Base-by-base conservation (phyloP, 2,113 vertebrate genomes). In the Mus pahari region DNA sequence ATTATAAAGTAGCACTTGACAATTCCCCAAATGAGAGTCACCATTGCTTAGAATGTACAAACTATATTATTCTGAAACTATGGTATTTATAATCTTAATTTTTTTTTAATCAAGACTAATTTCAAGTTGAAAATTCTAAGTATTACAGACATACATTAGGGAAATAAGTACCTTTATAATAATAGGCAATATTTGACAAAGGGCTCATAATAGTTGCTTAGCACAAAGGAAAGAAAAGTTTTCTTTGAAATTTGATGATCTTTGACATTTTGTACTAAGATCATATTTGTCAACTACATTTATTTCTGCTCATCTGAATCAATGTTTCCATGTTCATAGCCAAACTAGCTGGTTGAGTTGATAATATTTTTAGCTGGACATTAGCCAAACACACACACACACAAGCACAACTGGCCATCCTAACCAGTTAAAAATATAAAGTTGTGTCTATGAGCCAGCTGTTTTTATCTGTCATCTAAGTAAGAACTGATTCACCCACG, bases 1-100 rank as follows among this genome's bases (percentile, higher is more conserved):
- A 96, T 98, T 98, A 94, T 96, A 95, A 98, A 98, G 89, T 8
- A 94, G 8, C 53, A 96, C 89, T 96, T 95, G 93, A 95, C 92
- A 97, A 77, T 97, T 98, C 95, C 94, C 86, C 77, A 97, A 98
- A 96, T 96, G 96, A 98, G 11, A 66, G 74, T 75, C 97, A 86
- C 50, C 90, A 53, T 97, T 42, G 0, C 62, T 96, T 96, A 31
- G 95, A 97, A 90, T 91, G 10, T 53, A 6, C 89, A 92, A 91
- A 36, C 71, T 91, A 71, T 33, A 14, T 98, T 97, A 62, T 96
- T 86, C 95, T 36, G 64, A 91, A 83, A 96, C 83, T 83, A 82
- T 77, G 14, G 7, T 74, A 92, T 97, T 97, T 90, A 68, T 16
- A 82, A 91, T 17, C 66, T 93, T 82, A 68, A 68, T 77, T 87